Evolutionary conservation across 2,113 vertebrate genomes (phyloP).

Genomic region (Lamprologus ornatipinnis): DNA sequence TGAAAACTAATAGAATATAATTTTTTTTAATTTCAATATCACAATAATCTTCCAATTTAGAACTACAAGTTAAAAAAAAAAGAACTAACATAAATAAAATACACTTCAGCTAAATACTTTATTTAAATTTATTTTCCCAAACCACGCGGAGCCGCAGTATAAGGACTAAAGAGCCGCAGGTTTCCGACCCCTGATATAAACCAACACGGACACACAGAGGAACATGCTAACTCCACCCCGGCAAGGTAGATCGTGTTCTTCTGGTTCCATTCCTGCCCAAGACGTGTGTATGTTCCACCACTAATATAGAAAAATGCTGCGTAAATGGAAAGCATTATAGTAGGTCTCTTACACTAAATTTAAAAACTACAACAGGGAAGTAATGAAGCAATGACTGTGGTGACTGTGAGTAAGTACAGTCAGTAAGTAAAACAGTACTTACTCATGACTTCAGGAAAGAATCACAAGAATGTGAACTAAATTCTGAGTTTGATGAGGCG

Average conservation of each 20-base stretch:
- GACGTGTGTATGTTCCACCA: neutral
- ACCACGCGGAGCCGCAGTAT: fast-evolving
- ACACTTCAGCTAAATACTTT: too few relatives aligned
- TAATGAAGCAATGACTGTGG: neutral
- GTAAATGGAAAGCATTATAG: neutral
- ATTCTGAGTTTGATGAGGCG: neutral
- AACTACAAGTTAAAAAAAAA: too few relatives aligned
- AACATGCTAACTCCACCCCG: neutral
- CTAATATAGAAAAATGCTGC: neutral
- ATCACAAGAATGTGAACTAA: neutral
- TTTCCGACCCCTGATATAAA: neutral
- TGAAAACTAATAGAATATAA: too few relatives aligned
- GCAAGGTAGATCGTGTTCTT: neutral
- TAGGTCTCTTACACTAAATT: neutral
- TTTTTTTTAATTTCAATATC: too few relatives aligned
- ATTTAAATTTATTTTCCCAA: neutral
- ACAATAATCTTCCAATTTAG: too few relatives aligned
- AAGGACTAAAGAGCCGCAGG: neutral
- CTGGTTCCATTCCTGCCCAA: neutral
- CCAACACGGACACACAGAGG: neutral
- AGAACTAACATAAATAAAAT: too few relatives aligned
- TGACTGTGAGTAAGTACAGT: too few relatives aligned
- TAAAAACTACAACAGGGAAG: neutral
- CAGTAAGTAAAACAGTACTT: neutral
- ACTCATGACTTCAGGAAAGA: neutral